Conservation (phyloP, 1,140 invertebrate genomes). For the Daktulosphaira vitifoliae region DNA sequence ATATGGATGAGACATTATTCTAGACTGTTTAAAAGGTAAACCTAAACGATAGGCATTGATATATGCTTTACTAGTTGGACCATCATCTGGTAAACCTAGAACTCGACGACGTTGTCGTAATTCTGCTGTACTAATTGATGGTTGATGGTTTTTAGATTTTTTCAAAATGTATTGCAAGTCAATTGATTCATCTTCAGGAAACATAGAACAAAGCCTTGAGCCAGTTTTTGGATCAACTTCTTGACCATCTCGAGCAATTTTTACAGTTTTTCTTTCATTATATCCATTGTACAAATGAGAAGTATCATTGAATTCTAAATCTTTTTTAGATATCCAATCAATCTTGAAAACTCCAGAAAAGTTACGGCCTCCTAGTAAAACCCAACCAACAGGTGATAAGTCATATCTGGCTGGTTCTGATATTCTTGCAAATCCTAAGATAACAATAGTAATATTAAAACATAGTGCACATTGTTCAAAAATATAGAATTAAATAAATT, state of each 20-base stretch:
- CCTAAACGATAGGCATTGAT: conserved; percentile 10
- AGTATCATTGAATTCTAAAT: conserved; percentile 85
- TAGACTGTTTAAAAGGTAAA: conserved; percentile 15
- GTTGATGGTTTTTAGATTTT: conserved; percentile 70
- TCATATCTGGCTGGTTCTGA: conserved; percentile 79
- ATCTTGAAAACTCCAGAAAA: conserved; percentile 91
- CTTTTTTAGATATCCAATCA: conserved; percentile 93
- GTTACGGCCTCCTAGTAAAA: conserved; percentile 81
- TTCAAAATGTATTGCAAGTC: conserved; percentile 83
- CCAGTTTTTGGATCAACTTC: conserved; percentile 93
- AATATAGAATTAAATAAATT: background rate
- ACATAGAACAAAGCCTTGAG: conserved; percentile 86
- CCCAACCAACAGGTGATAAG: conserved; percentile 84
- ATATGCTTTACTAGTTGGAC: conserved; percentile 3
- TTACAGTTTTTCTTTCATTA: conserved; percentile 98
- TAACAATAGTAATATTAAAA: background rate
- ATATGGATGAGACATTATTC: conserved; percentile 26
- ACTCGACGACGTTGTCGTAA: conserved; percentile 17
- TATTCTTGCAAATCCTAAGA: conserved; percentile 75
- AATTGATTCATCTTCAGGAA: conserved; percentile 86
- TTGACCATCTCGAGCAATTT: conserved; percentile 96
- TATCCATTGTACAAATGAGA: conserved; percentile 92
- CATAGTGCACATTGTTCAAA: background rate
- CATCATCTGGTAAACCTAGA: conserved; percentile 10
- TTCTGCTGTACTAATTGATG: conserved; percentile 15